A percentile compares a stretch with the other conserved stretches of the same genome.
Conservation (phyloP, 2,113 vertebrate species). For the Tricholaema leucomelas region DNA sequence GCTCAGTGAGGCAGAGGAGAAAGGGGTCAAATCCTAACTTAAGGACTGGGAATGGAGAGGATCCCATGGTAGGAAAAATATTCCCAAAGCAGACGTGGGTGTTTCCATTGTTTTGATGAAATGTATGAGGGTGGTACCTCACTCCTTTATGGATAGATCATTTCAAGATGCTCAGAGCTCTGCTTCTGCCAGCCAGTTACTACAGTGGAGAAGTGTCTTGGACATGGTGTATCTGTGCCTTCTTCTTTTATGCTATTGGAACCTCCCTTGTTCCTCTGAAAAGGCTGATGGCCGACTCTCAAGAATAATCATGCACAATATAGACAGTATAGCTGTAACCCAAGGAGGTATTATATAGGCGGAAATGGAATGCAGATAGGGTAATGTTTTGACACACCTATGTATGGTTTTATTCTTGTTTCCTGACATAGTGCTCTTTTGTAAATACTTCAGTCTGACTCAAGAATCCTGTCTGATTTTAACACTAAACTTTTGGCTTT, state of each 20-base stretch:
- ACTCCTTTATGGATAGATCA: background rate
- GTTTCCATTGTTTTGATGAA: background rate
- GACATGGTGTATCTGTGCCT: no score
- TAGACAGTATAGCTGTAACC: background rate
- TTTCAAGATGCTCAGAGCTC: background rate
- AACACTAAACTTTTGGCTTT: background rate
- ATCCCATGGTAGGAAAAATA: background rate
- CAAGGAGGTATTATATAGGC: background rate
- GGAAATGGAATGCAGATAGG: background rate
- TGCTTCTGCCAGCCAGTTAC: background rate
- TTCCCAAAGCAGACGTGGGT: background rate
- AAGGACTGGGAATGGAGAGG: background rate
- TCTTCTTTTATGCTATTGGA: background rate
- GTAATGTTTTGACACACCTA: background rate
- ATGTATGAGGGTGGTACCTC: background rate
- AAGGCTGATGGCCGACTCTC: background rate
- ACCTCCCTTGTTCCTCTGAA: background rate
- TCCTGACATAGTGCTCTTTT: background rate
- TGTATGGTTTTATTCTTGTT: background rate
- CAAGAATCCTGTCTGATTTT: background rate
- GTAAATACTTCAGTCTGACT: background rate
- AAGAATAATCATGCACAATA: rapidly evolving
- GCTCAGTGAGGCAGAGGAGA: background rate
- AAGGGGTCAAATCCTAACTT: background rate
- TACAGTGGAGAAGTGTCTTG: background rate